Evolutionary conservation across 1,140 invertebrate genomes (phyloP).

Genomic region (Nasonia longicornis): DNA sequence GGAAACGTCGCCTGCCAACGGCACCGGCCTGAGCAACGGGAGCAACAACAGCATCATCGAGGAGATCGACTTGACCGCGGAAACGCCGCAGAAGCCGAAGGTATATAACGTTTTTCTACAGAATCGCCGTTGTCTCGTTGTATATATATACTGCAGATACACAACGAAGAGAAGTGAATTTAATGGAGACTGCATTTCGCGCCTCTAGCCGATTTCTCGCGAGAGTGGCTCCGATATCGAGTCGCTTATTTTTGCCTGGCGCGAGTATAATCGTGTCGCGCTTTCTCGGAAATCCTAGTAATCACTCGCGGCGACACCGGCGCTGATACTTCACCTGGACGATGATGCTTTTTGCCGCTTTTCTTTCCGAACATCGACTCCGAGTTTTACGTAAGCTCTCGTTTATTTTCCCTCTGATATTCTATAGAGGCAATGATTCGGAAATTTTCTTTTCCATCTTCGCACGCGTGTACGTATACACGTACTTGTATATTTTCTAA

Average conservation of each 20-base stretch:
- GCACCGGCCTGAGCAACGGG: not conserved
- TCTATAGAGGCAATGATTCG: too few relatives aligned
- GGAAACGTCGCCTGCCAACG: not conserved
- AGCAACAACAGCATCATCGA: not conserved
- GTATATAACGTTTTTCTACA: not conserved
- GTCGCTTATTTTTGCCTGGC: not conserved
- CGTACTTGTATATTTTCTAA: not conserved
- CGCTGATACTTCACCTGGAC: not conserved
- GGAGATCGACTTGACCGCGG: conserved; percentile 9
- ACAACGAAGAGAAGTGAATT: not conserved
- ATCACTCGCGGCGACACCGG: not conserved
- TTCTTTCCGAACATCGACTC: not conserved
- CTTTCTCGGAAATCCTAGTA: not conserved
- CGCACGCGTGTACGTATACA: not conserved
- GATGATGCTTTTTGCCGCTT: not conserved
- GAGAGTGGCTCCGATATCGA: not conserved
- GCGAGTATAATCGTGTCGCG: not conserved
- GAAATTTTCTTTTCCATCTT: not conserved
- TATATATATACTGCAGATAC: not conserved
- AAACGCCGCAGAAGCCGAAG: conserved; percentile 5
- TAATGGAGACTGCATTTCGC: not conserved
- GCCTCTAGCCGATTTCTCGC: not conserved
- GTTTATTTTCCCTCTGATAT: too few relatives aligned
- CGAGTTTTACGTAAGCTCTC: not conserved
- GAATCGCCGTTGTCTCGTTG: not conserved